A percentile compares a stretch with the other conserved stretches of the same genome.
Conservation (phyloP, 2,888 invertebrate genomes). For the Cataglyphis cursor region DNA sequence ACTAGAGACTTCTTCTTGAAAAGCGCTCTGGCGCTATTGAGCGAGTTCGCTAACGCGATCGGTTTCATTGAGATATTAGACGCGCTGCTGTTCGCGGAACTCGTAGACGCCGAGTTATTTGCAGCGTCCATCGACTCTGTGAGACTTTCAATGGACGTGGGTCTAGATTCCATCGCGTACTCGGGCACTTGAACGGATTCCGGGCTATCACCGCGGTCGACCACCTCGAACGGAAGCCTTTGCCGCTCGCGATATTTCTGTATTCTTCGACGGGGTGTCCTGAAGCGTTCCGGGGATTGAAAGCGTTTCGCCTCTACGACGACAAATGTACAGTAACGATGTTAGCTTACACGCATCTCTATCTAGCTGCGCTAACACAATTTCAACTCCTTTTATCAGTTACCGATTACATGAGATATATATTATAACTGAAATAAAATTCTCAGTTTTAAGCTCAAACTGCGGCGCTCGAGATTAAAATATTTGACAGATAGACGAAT, state of each 20-base stretch:
- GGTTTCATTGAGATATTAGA: slow-evolving; percentile 62
- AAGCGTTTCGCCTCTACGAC: slow-evolving; percentile 8
- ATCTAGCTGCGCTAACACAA: neutral
- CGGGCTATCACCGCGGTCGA: slow-evolving; percentile 35
- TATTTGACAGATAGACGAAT: neutral
- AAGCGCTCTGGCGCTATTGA: slow-evolving; percentile 61
- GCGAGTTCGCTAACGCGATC: slow-evolving; percentile 51
- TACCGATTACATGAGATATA: neutral
- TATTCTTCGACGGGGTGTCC: slow-evolving; percentile 20
- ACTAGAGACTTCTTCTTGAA: slow-evolving; percentile 74
- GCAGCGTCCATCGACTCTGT: slow-evolving; percentile 58
- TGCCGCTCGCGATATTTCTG: slow-evolving; percentile 44
- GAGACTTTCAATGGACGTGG: slow-evolving; percentile 60
- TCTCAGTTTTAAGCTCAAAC: neutral
- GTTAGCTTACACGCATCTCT: neutral
- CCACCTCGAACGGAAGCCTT: slow-evolving; percentile 49
- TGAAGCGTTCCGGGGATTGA: slow-evolving; percentile 7
- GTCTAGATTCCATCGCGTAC: slow-evolving; percentile 60
- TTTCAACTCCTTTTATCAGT: neutral
- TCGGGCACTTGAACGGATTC: slow-evolving; percentile 50
- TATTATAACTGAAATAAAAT: neutral
- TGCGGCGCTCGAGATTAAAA: neutral
- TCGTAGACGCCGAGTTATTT: slow-evolving; percentile 56
- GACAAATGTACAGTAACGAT: neutral
- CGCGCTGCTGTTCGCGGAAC: slow-evolving; percentile 62